Evolutionary conservation across 2,888 invertebrate genomes (phyloP), one percentile per base, ranked within the genome.

Genomic region (Yponomeuta malinellus): DNA sequence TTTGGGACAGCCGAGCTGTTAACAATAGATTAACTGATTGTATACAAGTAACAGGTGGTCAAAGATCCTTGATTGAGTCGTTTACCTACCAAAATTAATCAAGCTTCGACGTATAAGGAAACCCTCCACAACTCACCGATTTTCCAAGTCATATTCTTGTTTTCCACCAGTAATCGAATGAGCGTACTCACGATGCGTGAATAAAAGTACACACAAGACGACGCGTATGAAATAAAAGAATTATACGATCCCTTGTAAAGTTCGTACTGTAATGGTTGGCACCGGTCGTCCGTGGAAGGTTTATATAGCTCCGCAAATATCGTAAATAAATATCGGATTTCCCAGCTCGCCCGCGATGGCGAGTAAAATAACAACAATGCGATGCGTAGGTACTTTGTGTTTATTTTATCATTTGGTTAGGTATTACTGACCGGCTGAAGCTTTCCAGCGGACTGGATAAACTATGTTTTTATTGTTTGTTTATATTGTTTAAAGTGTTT

Each of bases 321-420:
- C 65, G 33, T 33, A 65, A 29, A 65, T 65, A 31, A 33, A 31
- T 65, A 65, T 59, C 52, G 52, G 52, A 59, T 59, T 59, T 59
- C 15, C 52, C 52, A 59, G 43, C 8, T 43, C 43, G 43, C 43
- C 43, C 43, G 43, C 43, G 43, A 15, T 59, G 52, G 52, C 15
- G 3, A 59, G 15, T 59, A 59, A 59, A 59, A 59, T 59, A 59
- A 15, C 5, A 59, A 59, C 52, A 59, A 59, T 59, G 52, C 52
- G 12, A 15, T 59, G 52, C 52, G 12, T 15, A 23, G 23, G 23
- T 23, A 59, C 12, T 59, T 59, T 59, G 52, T 59, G 15, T 59
- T 59, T 59, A 15, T 59, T 59, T 59, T 59, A 59, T 59, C 52
- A 15, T 59, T 59, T 12, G 52, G 52, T 59, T 59, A 59, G 52